Evolutionary conservation across 2,888 invertebrate species (phyloP), one percentile per base, ranked within the genome.

Genomic region (Clanis bilineata): DNA sequence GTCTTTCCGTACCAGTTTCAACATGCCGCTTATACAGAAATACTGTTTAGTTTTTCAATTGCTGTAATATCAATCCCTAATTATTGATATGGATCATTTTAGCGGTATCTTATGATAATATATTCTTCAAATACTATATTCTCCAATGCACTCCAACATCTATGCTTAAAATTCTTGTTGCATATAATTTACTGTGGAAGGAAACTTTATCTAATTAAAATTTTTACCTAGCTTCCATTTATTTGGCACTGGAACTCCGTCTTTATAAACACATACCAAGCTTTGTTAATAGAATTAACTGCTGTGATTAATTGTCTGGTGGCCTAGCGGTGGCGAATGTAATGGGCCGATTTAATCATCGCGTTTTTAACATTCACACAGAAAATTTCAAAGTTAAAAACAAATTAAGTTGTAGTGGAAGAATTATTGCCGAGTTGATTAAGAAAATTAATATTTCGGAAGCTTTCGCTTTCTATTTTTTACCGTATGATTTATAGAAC

Each of bases 271-370:
- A 82, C 76, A 76, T 77, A 66, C 71, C 69, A 66, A 51, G 75
- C 73, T 74, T 74, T 75, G 75, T 72, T 85, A 83, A 86, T 85
- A 83, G 78, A 83, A 85, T 86, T 87, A 85, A 83, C 79, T 75
- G 71, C 68, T 67, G 77, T 85, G 85, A 87, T 86, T 85, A 83
- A 86, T 85, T 73, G 78, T 74, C 67, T 69, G 62, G 66, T 64
- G 58, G 63, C 64, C 61, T 57, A 59, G 56, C 66, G 62, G 67
- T 62, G 68, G 66, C 64, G 54, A 68, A 65, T 71, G 62, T 70
- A 73, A 69, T 72, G 70, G 71, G 61, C 62, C 56, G 61, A 68
- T 72, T 75, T 70, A 66, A 69, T 72, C 66, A 69, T 36, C 38
- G 58, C 59, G 32, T 47, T 47, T 60, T 58, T 56, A 62, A 64